Conservation (phyloP, 1,140 invertebrate genomes). For the Triops longicaudatus region DNA sequence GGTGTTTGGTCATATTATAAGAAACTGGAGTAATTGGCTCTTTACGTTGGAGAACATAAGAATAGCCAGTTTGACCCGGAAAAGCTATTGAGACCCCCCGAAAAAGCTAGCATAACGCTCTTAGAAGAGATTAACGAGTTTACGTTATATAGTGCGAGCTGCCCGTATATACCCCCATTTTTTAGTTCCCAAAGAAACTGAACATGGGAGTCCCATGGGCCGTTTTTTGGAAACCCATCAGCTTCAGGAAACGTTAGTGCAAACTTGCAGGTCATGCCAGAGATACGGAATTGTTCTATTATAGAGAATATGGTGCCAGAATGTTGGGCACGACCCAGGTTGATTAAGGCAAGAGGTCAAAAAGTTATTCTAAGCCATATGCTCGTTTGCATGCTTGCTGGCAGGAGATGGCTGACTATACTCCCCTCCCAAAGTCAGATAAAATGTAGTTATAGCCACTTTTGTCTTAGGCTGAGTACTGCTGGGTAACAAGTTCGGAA, state of each 20-base stretch:
- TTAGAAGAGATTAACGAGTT: neutral
- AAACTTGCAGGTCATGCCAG: neutral
- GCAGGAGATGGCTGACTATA: neutral
- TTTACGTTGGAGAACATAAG: neutral
- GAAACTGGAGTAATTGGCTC: constrained; percentile 7
- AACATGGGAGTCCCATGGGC: neutral
- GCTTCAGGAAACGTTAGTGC: neutral
- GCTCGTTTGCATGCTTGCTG: neutral
- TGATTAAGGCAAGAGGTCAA: neutral
- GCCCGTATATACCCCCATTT: neutral
- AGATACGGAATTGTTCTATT: neutral
- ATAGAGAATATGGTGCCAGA: neutral
- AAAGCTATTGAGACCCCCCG: neutral
- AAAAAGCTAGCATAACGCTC: neutral
- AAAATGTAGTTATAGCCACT: neutral
- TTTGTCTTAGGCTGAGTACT: neutral
- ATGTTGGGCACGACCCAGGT: neutral
- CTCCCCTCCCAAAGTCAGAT: neutral
- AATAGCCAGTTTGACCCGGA: neutral
- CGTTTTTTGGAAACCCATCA: neutral
- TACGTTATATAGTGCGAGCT: too few species aligned
- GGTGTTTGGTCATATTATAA: neutral
- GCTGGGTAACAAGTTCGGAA: neutral
- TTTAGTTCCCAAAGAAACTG: neutral
- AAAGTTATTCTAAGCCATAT: neutral